Conservation (phyloP, 1,140 invertebrate species). For the Lysiphlebus fabarum region DNA sequence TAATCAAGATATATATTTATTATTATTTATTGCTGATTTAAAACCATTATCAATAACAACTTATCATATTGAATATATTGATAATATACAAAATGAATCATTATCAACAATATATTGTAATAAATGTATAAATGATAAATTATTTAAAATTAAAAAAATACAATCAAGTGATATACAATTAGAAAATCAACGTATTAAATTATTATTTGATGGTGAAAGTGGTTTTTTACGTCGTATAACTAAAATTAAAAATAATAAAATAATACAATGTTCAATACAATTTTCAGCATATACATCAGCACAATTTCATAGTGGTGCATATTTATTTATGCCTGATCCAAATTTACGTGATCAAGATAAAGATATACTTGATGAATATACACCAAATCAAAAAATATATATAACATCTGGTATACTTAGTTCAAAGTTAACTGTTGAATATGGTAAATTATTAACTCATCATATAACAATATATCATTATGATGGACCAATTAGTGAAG, state of each 20-base stretch:
- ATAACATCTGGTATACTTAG: constrained; percentile 79
- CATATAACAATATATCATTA: constrained; percentile 75
- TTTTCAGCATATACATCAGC: constrained; percentile 87
- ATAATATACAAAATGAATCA: constrained; percentile 53
- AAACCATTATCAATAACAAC: constrained; percentile 70
- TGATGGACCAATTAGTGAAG: constrained; percentile 64
- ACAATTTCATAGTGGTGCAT: constrained; percentile 90
- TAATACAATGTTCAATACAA: constrained; percentile 71
- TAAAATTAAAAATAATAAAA: constrained; percentile 69
- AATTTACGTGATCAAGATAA: constrained; percentile 69
- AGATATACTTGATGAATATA: constrained; percentile 69
- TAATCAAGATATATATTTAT: constrained; percentile 67
- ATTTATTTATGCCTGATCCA: constrained; percentile 90
- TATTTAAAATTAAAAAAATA: constrained; percentile 68
- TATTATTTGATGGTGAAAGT: constrained; percentile 75
- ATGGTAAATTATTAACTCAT: constrained; percentile 73
- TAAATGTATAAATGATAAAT: constrained; percentile 58
- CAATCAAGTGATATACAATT: constrained; percentile 82
- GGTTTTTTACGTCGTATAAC: constrained; percentile 78
- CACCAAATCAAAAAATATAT: constrained; percentile 66
- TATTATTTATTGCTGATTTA: constrained; percentile 76
- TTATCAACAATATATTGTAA: constrained; percentile 73
- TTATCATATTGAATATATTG: constrained; percentile 62
- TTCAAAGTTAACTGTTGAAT: constrained; percentile 78
- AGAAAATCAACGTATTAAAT: constrained; percentile 74